These are phyloP conservation scores for Leucoma salicis DNA, from an alignment of 2,888 invertebrate genomes.

Conservation along the genomic window DNA sequence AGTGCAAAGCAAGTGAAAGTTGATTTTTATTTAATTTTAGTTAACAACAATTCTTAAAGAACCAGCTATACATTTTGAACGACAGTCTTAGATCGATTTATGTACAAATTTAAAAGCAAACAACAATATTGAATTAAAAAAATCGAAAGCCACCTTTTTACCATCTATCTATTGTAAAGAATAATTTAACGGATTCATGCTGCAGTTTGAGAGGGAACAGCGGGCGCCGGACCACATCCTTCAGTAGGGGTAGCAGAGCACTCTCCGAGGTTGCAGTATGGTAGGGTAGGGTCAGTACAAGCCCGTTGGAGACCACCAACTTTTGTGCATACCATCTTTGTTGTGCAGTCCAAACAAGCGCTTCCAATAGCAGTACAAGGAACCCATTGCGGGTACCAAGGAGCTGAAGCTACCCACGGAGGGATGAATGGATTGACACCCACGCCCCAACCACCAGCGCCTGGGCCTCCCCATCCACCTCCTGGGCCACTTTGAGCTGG, in stretches of 20 bases:
- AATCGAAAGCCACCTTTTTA: too few species aligned
- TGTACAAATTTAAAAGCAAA: too few species aligned
- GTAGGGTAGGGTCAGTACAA: conserved; percentile 64
- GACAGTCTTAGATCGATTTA: too few species aligned
- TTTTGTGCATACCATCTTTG: conserved; percentile 65
- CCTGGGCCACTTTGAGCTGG: conserved; percentile 39
- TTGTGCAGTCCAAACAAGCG: conserved; percentile 60
- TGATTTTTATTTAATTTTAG: too few species aligned
- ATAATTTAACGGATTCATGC: too few species aligned
- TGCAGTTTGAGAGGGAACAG: conserved; percentile 22
- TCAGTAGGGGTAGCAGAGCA: conserved; percentile 70
- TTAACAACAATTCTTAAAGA: too few species aligned
- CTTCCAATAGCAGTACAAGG: conserved; percentile 60
- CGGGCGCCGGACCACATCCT: conserved; percentile 49
- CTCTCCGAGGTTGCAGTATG: conserved; percentile 70
- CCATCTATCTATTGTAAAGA: too few species aligned
- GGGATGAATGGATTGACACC: conserved; percentile 66
- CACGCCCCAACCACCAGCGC: conserved; percentile 22
- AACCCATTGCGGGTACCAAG: conserved; percentile 68
- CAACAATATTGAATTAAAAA: too few species aligned
- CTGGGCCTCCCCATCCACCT: conserved; percentile 28
- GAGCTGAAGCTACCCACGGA: conserved; percentile 61
- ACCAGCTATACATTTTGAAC: too few species aligned
- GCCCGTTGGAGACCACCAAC: conserved; percentile 58
- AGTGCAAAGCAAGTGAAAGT: too few species aligned